Evolutionary conservation across 1,140 invertebrate genomes (phyloP).

Genomic region (Heliothis subflexa): DNA sequence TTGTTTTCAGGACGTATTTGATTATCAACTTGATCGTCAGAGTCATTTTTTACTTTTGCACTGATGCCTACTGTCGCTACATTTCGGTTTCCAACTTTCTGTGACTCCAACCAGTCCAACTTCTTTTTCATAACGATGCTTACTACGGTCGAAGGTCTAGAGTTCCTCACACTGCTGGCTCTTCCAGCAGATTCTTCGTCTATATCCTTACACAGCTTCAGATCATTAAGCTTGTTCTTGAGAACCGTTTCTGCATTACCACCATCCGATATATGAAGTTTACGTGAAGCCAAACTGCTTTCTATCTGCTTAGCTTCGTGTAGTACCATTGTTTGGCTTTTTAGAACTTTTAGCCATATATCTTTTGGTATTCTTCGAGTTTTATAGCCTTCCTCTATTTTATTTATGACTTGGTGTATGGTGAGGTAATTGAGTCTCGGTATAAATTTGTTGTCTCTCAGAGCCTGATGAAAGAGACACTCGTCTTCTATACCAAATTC

Average conservation of each 20-base stretch:
- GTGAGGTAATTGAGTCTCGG: conserved; percentile 57
- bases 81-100: not conserved
- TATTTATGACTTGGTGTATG: conserved; percentile 58
- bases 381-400: conserved; percentile 57
- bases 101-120: conserved; percentile 46
- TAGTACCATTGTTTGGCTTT: conserved; percentile 62
- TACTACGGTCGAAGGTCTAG: not conserved
- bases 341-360: conserved; percentile 55
- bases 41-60: not conserved
- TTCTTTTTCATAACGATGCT: conserved; percentile 43
- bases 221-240: conserved; percentile 63
- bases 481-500: conserved; percentile 61
- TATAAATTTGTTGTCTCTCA: conserved; percentile 60
- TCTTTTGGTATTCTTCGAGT: conserved; percentile 48
- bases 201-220: conserved; percentile 69
- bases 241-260: conserved; percentile 50
- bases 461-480: conserved; percentile 60
- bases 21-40: not conserved
- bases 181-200: conserved; percentile 67
- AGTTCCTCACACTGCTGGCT: conserved; percentile 32
- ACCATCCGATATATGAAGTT: conserved; percentile 24
- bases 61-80: not conserved
- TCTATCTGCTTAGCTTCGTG: conserved; percentile 54
- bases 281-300: conserved; percentile 54
- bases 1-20: not conserved